Evolutionary conservation across 30 jellyfish, hydroid and myxozoan species (phyloP), one percentile per base, ranked within the genome.

Genomic region (Hydractinia echinata): DNA sequence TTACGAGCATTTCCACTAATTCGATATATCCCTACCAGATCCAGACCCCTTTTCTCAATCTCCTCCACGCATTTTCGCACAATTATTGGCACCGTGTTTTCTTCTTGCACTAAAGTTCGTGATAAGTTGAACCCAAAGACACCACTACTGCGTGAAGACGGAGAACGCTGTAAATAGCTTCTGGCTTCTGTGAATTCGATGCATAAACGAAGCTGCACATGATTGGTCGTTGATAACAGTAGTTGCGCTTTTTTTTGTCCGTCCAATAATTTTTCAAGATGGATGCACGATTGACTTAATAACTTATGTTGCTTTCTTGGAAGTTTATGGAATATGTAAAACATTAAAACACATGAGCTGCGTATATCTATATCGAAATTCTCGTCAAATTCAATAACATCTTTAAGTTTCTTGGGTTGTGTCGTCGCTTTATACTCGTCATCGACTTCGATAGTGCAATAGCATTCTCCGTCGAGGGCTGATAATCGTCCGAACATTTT

Each of bases 11-110:
- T 93, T 76, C 99, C 99, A 79, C 96, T 81, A 48, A 93, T 85
- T 39, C 99, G 90, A 81, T 93, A 93, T 6, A 93, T 84, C 4
- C 99, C 99, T 9, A 82, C 92, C 18, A 78, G 66, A 53, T 81
- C 68, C 86, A 93, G 79, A 49, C 96, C 99, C 7, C 95, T 89
- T 30, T 54, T 55, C 60, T 93, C 99, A 58, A 93, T 88, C 84
- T 93, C 99, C 55, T 84, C 92, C 68, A 93, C 96, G 83, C 99
- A 93, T 67, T 85, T 87, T 81, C 96, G 79, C 66, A 93, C 96
- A 21, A 93, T 88, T 54, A 79, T 60, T 49, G 99, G 99, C 20
- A 93, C 84, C 18, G 95, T 87, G 66, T 87, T 84, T 9, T 78
- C 88, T 68, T 93, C 99, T 11, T 84, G 91, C 53, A 73, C 94